Conservation (phyloP, 2,888 invertebrate species). For the Pseudococcus jackbeardsleyi region DNA sequence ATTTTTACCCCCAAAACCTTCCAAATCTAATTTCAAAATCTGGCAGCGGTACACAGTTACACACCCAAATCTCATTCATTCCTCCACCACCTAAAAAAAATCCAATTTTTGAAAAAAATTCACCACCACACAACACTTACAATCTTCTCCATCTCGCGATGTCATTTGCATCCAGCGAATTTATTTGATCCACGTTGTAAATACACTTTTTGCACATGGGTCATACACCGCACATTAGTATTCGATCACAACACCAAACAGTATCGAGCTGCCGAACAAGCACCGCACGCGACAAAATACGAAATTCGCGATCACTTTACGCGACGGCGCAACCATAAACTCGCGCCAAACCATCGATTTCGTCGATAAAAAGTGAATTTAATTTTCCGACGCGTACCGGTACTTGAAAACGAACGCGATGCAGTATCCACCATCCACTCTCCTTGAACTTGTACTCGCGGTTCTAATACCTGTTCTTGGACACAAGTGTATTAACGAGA, state of each 20-base stretch:
- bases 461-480: background rate
- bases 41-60: no score
- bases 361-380: conserved; percentile 58
- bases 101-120: background rate
- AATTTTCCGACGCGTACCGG: conserved; percentile 11
- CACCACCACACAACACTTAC: background rate
- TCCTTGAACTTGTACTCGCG: conserved; percentile 49
- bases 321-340: background rate
- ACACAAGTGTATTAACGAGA: conserved; percentile 34
- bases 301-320: background rate
- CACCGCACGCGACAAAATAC: background rate
- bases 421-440: background rate
- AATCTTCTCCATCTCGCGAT: conserved; percentile 5
- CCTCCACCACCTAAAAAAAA: background rate
- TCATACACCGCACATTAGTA: background rate
- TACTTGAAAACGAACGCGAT: conserved; percentile 36
- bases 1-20: no score
- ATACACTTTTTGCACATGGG: background rate
- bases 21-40: no score
- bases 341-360: conserved; percentile 20
- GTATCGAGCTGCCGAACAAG: background rate
- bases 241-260: background rate
- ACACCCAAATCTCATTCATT: background rate
- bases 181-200: background rate
- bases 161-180: conserved; percentile 10